A percentile compares a stretch with the other conserved stretches of the same genome.
Evolutionary conservation across 2,113 vertebrate genomes (phyloP).

Genomic region (Microcebus murinus): DNA sequence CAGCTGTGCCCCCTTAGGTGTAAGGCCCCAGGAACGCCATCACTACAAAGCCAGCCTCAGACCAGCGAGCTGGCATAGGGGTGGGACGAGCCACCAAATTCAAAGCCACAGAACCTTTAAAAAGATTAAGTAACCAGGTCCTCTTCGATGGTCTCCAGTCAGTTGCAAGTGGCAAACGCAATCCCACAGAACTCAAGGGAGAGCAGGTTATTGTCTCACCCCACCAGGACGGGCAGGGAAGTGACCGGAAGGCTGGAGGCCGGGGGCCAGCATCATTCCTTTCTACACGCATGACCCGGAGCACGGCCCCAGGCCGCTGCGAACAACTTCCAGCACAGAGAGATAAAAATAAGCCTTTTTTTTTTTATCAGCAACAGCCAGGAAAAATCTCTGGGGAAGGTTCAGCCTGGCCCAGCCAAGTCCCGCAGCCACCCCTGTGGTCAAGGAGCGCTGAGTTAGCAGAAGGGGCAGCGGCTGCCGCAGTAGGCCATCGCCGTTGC

Average conservation of each 20-base stretch:
- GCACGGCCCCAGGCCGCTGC: not conserved
- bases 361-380: not conserved
- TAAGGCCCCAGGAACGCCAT: not conserved
- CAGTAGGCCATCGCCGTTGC: not conserved
- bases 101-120: not conserved
- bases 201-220: not conserved
- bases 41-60: not conserved
- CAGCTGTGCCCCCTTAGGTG: not conserved
- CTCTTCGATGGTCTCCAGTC: not conserved
- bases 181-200: not conserved
- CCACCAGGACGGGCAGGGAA: not conserved
- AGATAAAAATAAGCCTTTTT: not conserved
- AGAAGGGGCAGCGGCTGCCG: not conserved
- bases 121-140: not conserved
- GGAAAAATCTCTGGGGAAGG: not conserved
- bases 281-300: not conserved
- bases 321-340: not conserved
- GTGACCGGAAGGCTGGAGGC: not conserved
- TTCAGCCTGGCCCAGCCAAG: not conserved
- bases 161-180: not conserved
- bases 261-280: not conserved
- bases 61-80: rapidly evolving
- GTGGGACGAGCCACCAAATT: not conserved
- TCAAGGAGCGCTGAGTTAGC: not conserved
- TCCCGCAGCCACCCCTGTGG: not conserved